phyloP scores from a whole-genome alignment of 2,113 vertebrate genomes.

The Dasypus novemcinctus region DNA sequence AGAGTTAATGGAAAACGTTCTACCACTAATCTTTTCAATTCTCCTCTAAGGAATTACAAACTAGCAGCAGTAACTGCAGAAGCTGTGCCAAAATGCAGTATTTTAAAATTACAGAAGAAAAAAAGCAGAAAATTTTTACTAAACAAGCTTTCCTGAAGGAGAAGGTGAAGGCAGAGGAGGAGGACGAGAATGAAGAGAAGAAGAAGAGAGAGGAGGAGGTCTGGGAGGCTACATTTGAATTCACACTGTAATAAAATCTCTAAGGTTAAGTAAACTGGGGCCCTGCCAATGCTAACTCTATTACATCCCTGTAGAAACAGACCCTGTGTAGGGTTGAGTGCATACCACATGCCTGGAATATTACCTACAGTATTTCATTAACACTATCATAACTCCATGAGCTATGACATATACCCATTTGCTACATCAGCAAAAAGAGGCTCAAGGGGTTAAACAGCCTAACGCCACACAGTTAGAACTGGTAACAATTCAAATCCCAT shows the following conservation, averaged over 20 bases:
- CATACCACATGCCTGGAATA: neutral
- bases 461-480: neutral
- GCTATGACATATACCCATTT: neutral
- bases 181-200: too few species aligned
- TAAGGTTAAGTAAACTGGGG: neutral
- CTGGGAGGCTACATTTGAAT: neutral
- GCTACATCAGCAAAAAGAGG: neutral
- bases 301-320: neutral
- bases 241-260: neutral
- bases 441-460: neutral
- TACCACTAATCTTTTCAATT: conserved; percentile 71
- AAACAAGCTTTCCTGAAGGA: conserved; percentile 5
- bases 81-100: conserved; percentile 47
- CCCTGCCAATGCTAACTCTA: neutral
- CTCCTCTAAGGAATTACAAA: conserved; percentile 61
- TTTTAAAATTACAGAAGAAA: conserved; percentile 50
- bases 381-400: too few species aligned
- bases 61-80: conserved; percentile 7
- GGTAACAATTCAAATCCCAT: neutral
- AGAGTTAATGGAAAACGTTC: conserved; percentile 55
- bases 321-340: neutral
- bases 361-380: neutral
- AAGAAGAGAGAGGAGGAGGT: neutral
- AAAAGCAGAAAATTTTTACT: conserved; percentile 45
- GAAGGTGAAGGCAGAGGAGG: too few species aligned